These are phyloP conservation scores for Trichopria drosophilae DNA, from an alignment of 2,888 invertebrate genomes.

Conservation along the genomic window DNA sequence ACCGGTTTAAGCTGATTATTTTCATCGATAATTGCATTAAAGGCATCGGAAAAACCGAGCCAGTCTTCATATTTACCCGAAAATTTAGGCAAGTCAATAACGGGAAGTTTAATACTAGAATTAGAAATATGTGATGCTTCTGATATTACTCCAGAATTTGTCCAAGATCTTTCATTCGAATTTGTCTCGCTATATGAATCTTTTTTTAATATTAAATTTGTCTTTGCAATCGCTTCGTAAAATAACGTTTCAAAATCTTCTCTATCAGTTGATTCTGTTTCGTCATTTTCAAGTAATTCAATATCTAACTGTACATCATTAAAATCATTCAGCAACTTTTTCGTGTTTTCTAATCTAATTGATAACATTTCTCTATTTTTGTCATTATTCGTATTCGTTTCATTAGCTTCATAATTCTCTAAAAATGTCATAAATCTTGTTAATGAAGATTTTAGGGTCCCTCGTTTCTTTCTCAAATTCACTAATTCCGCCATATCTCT, in stretches of 20 bases:
- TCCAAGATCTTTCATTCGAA: background rate
- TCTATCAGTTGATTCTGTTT: constrained; percentile 1
- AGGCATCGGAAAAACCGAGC: constrained; percentile 31
- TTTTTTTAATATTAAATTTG: constrained; percentile 5
- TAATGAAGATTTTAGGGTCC: too few relatives aligned
- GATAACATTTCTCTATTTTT: too few relatives aligned
- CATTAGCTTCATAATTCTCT: too few relatives aligned
- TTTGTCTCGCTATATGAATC: background rate
- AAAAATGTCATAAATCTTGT: too few relatives aligned
- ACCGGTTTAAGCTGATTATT: constrained; percentile 27
- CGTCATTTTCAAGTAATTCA: background rate
- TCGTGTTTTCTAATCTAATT: too few relatives aligned
- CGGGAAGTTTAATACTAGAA: constrained; percentile 8
- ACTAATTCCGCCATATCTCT: too few relatives aligned
- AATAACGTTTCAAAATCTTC: constrained; percentile 7
- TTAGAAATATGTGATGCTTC: too few relatives aligned
- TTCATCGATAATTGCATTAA: constrained; percentile 28
- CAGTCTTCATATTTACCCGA: constrained; percentile 30
- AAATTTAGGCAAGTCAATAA: constrained; percentile 28
- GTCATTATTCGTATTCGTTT: too few relatives aligned
- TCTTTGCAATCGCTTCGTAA: constrained; percentile 2
- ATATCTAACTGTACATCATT: too few relatives aligned
- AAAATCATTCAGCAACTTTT: too few relatives aligned
- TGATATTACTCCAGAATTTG: too few relatives aligned
- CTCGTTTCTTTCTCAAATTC: too few relatives aligned